These are phyloP conservation scores for Oikopleura dioica DNA, from an alignment of 23 tunicate genomes.

Conservation along the genomic window DNA sequence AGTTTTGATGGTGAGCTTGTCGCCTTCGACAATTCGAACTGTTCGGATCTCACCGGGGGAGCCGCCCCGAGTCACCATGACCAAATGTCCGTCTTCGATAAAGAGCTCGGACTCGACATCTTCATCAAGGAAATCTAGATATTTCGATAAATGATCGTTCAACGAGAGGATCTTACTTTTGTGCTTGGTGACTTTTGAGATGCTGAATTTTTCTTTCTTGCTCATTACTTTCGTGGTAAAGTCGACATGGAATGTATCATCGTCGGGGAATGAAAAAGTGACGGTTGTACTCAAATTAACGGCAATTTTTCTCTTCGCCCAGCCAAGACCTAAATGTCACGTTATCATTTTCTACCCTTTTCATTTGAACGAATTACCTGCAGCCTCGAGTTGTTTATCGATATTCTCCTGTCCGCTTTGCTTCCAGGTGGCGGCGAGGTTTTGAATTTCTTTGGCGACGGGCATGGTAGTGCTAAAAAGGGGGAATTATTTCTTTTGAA, in stretches of 20 bases:
- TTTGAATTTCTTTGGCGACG: too few relatives aligned
- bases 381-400: background rate
- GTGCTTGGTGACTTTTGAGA: background rate
- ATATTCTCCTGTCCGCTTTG: background rate
- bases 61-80: background rate
- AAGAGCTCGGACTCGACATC: background rate
- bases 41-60: background rate
- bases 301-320: background rate
- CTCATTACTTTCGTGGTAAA: background rate
- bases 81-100: background rate
- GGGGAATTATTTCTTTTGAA: too few relatives aligned
- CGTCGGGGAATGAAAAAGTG: background rate
- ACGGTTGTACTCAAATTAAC: background rate
- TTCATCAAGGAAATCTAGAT: background rate
- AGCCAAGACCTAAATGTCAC: background rate
- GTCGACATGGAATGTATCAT: background rate
- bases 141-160: background rate
- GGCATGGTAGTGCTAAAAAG: too few relatives aligned
- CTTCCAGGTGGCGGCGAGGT: background rate
- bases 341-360: background rate
- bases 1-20: background rate
- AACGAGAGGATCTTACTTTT: too few relatives aligned
- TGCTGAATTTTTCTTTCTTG: background rate
- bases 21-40: background rate
- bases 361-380: background rate